phyloP scores from a whole-genome alignment of 2,888 invertebrate genomes.

The Limnephilus rhombicus region DNA sequence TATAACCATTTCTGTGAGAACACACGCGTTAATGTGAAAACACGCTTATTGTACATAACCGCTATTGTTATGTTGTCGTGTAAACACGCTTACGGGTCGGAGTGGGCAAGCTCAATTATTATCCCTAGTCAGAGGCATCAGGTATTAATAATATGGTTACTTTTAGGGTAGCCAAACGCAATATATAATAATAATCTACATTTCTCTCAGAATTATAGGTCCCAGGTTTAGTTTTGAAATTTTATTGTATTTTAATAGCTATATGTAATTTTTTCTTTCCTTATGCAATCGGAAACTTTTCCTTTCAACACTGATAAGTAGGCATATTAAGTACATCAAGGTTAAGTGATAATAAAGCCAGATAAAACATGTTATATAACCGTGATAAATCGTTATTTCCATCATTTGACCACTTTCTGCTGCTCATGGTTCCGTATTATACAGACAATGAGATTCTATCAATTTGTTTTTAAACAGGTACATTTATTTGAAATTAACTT shows the following conservation, averaged over 20 bases:
- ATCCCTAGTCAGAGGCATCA: background rate
- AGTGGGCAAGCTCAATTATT: no score
- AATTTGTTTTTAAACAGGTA: no score
- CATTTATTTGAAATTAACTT: no score
- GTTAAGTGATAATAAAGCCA: background rate
- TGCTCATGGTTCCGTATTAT: background rate
- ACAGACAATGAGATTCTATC: background rate
- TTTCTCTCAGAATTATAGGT: background rate
- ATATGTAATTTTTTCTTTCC: background rate
- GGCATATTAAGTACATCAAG: background rate
- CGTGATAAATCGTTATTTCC: background rate
- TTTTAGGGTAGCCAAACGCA: no score
- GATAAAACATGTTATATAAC: background rate
- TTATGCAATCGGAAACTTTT: background rate
- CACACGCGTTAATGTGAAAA: no score
- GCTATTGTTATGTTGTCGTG: no score
- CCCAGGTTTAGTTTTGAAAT: background rate
- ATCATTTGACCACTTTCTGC: background rate
- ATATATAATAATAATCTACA: background rate
- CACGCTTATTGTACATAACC: no score
- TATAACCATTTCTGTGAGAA: no score
- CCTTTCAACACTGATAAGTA: background rate
- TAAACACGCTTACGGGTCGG: no score
- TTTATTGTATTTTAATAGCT: background rate
- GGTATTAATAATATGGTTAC: no score